Conservation (phyloP, 2,797 vertebrate species). For the Propithecus perrieri region DNA sequence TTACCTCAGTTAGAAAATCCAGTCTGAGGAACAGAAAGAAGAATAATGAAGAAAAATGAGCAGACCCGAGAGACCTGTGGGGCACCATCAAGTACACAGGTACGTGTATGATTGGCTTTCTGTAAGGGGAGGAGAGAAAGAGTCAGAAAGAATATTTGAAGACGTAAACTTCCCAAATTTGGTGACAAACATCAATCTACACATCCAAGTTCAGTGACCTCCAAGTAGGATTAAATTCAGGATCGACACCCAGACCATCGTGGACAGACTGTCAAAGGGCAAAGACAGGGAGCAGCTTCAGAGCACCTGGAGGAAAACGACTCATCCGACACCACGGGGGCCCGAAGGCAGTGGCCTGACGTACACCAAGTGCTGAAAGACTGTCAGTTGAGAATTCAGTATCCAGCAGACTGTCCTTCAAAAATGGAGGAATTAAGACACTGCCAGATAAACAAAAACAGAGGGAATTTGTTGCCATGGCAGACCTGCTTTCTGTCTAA, state of each 20-base stretch:
- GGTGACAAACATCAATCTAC: too few species aligned
- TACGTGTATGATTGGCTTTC: too few species aligned
- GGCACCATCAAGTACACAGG: rapidly evolving
- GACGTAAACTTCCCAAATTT: neutral
- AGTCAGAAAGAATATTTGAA: neutral
- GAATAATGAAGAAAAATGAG: neutral
- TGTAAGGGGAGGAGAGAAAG: neutral
- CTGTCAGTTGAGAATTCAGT: neutral
- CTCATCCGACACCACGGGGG: neutral
- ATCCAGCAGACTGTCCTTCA: too few species aligned
- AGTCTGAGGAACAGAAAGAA: too few species aligned
- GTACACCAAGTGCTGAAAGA: neutral
- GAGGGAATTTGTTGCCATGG: too few species aligned
- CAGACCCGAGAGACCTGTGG: neutral
- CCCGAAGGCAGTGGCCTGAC: neutral
- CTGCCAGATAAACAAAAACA: too few species aligned
- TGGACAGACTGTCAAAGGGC: neutral
- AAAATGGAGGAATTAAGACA: too few species aligned
- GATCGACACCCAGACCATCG: neutral
- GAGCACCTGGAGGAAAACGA: neutral
- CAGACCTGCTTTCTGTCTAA: too few species aligned
- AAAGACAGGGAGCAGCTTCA: neutral
- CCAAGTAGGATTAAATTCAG: neutral
- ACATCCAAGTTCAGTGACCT: neutral
- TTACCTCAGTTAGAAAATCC: too few species aligned